A percentile compares a stretch with the other conserved stretches of the same genome.
Conservation (phyloP, 2,113 vertebrate genomes). For the Entelurus aequoreus region DNA sequence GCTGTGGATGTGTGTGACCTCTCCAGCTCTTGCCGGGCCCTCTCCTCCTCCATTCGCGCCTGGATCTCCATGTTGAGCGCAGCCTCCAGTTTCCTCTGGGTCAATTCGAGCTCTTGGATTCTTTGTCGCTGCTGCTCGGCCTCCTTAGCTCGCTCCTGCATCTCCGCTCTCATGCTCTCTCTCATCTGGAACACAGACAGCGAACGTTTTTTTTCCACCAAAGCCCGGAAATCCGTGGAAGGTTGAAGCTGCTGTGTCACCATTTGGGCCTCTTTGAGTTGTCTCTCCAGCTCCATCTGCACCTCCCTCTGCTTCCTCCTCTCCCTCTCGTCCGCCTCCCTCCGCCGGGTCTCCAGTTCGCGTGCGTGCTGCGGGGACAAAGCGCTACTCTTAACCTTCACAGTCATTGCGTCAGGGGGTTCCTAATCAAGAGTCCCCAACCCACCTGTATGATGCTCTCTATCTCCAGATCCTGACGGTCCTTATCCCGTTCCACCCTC, state of each 20-base stretch:
- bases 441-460: conserved; percentile 72
- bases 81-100: conserved; percentile 65
- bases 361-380: conserved; percentile 60
- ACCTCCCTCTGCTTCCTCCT: conserved; percentile 62
- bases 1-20: conserved; percentile 43
- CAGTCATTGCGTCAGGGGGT: background rate
- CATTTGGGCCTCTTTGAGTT: conserved; percentile 69
- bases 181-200: conserved; percentile 49
- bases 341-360: conserved; percentile 61
- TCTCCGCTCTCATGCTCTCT: conserved; percentile 62
- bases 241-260: conserved; percentile 38
- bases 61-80: conserved; percentile 71
- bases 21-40: conserved; percentile 62
- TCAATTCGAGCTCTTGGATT: conserved; percentile 71
- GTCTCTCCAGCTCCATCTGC: conserved; percentile 70
- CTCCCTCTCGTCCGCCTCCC: conserved; percentile 62
- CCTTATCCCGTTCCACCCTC: conserved; percentile 53
- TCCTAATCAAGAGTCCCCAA: no score
- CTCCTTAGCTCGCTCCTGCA: conserved; percentile 67
- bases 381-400: no score
- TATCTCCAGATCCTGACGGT: conserved; percentile 66
- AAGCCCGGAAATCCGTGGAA: background rate
- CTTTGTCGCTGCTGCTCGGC: conserved; percentile 65
- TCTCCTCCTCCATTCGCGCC: conserved; percentile 70
- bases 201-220: background rate